Conservation (phyloP, 2,113 vertebrate species). For the Oenanthe melanoleuca region DNA sequence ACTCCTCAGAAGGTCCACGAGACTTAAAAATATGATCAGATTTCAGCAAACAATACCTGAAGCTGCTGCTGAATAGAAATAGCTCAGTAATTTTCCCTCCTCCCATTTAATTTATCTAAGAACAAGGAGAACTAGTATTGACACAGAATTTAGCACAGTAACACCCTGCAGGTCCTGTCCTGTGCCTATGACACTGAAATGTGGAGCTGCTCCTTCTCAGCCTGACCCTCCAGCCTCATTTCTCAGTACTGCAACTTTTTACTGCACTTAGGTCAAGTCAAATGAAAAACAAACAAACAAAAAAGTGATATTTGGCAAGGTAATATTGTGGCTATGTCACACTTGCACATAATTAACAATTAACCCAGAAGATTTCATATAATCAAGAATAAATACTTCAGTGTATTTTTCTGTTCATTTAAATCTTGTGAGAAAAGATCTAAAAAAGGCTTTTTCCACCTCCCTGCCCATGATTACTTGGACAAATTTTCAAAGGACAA, state of each 20-base stretch:
- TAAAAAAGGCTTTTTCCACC: neutral
- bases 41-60: neutral
- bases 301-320: neutral
- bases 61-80: neutral
- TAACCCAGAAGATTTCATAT: neutral
- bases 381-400: neutral
- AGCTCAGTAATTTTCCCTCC: neutral
- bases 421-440: neutral
- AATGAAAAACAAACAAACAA: neutral
- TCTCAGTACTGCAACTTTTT: neutral
- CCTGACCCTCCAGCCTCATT: neutral
- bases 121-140: neutral
- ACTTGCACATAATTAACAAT: neutral
- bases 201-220: neutral
- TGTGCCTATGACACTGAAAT: neutral
- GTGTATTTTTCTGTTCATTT: neutral
- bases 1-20: neutral
- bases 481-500: neutral
- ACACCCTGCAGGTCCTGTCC: neutral
- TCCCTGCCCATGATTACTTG: fast-evolving
- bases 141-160: neutral
- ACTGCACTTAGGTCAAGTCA: neutral
- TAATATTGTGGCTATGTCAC: neutral
- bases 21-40: neutral
- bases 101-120: neutral